phyloP scores from a whole-genome alignment of 2,797 vertebrate genomes.

The Pantherophis vulpinus region DNA sequence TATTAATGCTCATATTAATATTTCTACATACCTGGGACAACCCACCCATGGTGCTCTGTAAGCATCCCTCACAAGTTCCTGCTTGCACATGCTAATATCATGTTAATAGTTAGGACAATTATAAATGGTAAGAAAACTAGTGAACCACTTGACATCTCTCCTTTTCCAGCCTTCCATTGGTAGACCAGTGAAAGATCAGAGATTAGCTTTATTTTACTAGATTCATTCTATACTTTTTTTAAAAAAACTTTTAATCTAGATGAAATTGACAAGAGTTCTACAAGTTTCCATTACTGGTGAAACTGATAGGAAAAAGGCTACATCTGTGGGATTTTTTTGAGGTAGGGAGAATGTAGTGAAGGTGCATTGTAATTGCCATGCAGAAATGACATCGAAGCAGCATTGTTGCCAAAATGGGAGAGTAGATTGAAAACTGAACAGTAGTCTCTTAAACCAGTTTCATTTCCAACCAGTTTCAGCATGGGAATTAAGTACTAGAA shows the following conservation, averaged over 20 bases:
- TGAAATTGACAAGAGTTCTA: not conserved
- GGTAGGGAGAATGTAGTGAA: not conserved
- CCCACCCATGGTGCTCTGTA: not conserved
- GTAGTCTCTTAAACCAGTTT: not conserved
- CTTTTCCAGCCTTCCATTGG: not conserved
- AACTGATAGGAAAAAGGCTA: not conserved
- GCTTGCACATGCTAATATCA: not conserved
- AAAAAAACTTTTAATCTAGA: not conserved
- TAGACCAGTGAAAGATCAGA: not conserved
- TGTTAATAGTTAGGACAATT: not conserved
- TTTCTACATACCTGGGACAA: not conserved
- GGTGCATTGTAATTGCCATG: not conserved
- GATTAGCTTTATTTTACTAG: not conserved
- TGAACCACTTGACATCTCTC: not conserved
- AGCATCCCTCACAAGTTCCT: not conserved
- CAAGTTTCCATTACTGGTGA: not conserved
- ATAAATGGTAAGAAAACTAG: not conserved
- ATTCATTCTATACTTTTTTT: not conserved
- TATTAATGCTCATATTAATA: not conserved
- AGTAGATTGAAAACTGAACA: not conserved
- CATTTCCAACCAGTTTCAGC: not conserved
- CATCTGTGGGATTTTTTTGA: not conserved
- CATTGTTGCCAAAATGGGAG: not conserved
- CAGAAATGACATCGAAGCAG: not conserved
- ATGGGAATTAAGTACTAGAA: not conserved